Evolutionary conservation across 2,797 vertebrate species (phyloP).

Genomic region (Epinephelus malabaricus): DNA sequence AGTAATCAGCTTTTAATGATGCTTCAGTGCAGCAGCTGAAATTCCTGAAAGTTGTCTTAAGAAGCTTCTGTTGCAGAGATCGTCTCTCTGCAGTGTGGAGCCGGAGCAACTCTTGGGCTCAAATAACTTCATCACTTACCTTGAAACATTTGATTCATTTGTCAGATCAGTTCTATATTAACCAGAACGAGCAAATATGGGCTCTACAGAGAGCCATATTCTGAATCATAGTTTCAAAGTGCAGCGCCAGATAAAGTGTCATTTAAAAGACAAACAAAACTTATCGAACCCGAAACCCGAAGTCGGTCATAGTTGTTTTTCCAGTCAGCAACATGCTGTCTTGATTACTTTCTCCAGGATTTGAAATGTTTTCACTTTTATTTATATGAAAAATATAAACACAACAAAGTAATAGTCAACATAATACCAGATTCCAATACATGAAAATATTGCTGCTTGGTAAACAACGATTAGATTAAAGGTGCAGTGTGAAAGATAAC

Average conservation of each 20-base stretch:
- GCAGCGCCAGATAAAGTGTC: not conserved
- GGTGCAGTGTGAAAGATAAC: no score
- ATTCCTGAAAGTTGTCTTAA: no score
- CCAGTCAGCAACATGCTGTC: not conserved
- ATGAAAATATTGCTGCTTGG: no score
- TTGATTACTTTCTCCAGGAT: not conserved
- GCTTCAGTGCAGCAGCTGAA: no score
- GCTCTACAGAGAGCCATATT: not conserved
- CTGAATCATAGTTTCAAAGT: not conserved
- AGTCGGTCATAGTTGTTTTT: not conserved
- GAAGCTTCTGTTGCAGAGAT: no score
- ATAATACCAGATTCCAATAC: no score
- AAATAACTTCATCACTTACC: not conserved
- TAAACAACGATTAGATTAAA: no score
- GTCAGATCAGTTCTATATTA: no score
- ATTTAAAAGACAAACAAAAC: not conserved
- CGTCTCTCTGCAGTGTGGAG: not conserved
- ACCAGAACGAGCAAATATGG: no score
- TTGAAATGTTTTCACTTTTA: not conserved
- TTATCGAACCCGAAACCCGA: no score
- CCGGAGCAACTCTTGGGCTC: not conserved
- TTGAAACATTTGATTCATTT: not conserved
- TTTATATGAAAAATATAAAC: not conserved
- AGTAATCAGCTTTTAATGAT: slow-evolving; percentile 3
- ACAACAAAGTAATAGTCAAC: no score